Percentiles rank a stretch among this genome's conserved stretches.
Evolutionary conservation across 2,797 vertebrate genomes (phyloP).

Genomic region (Danio aesculapii): DNA sequence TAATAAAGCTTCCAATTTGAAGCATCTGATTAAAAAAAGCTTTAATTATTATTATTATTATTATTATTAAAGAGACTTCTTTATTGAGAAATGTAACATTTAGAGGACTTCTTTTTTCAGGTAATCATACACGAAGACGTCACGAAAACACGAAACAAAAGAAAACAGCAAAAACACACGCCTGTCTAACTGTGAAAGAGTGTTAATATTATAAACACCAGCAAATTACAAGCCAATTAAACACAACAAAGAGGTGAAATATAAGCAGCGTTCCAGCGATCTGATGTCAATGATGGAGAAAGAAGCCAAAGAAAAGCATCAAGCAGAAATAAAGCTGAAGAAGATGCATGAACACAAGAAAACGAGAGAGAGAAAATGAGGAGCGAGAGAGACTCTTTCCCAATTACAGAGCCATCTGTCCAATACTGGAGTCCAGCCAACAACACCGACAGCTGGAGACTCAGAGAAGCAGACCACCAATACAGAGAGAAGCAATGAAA

Average conservation of each 20-base stretch:
- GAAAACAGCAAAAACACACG: neutral
- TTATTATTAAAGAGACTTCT: too few species aligned
- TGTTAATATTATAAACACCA: conserved; percentile 23
- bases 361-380: conserved; percentile 48
- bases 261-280: conserved; percentile 24
- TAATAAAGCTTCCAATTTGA: too few species aligned
- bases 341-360: too few species aligned
- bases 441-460: conserved; percentile 84
- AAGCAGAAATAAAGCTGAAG: conserved; percentile 54
- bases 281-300: neutral
- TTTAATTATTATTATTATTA: too few species aligned
- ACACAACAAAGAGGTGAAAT: conserved; percentile 59
- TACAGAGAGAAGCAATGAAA: conserved; percentile 56
- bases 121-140: neutral
- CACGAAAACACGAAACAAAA: conserved; percentile 23
- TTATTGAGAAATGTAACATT: too few species aligned
- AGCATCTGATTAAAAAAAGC: too few species aligned
- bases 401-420: conserved; percentile 90
- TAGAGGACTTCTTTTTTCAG: too few species aligned
- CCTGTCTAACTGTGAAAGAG: conserved; percentile 3
- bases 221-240: conserved; percentile 32
- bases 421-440: conserved; percentile 86
- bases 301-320: neutral
- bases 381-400: conserved; percentile 82
- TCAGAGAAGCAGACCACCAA: conserved; percentile 45